Percentiles rank a stretch among this genome's conserved stretches.
These are phyloP conservation scores for Andrena bucephala DNA, from an alignment of 2,888 invertebrate genomes.

Conservation along the genomic window DNA sequence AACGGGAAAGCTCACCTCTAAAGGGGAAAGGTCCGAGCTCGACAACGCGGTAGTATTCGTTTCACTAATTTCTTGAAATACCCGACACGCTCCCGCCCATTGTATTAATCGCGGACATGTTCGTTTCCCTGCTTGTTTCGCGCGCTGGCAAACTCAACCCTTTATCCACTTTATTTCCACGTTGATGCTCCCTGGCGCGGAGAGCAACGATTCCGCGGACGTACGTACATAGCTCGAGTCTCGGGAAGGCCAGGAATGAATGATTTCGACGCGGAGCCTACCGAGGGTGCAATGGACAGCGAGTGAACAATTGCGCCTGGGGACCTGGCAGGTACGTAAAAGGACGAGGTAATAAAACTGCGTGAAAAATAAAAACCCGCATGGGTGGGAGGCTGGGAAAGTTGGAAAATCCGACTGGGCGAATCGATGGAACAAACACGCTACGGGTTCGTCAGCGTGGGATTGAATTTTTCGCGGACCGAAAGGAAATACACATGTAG, in stretches of 20 bases:
- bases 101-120: no score
- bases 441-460: no score
- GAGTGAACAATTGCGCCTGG: constrained; percentile 15
- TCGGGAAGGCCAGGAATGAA: constrained; percentile 12
- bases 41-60: neutral
- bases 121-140: constrained; percentile 10
- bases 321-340: neutral
- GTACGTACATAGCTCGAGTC: neutral
- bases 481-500: no score
- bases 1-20: neutral
- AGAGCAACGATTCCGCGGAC: constrained; percentile 14
- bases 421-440: no score
- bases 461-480: no score
- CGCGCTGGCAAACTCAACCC: constrained; percentile 26
- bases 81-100: neutral
- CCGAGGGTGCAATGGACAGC: neutral
- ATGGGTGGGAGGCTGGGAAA: no score
- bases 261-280: constrained; percentile 4
- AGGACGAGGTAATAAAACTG: constrained; percentile 19
- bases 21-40: no score
- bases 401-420: no score
- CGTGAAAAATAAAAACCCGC: constrained; percentile 11
- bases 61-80: neutral
- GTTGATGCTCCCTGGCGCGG: constrained; percentile 5
- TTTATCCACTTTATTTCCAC: constrained; percentile 17